Percentiles rank a stretch among this genome's conserved stretches.
Evolutionary conservation across 1,140 invertebrate genomes (phyloP).

Genomic region (Drosophila pallidifrons): DNA sequence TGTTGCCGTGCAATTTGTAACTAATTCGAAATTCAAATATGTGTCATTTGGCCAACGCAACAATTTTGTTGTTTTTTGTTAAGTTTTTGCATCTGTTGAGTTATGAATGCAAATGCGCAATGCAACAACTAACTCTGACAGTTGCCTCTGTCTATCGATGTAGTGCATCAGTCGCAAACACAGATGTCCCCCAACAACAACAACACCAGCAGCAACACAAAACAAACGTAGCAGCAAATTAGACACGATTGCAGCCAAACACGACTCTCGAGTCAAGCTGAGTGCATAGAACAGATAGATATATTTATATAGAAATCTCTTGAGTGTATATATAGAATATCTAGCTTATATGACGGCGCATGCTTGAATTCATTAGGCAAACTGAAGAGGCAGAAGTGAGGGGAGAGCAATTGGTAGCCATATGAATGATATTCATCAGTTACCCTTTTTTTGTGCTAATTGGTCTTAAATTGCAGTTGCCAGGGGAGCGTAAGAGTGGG

Average conservation of each 20-base stretch:
- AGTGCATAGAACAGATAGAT: constrained; percentile 46
- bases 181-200: constrained; percentile 11
- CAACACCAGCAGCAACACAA: constrained; percentile 51
- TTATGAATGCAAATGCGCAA: constrained; percentile 80
- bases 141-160: constrained; percentile 66
- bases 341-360: constrained; percentile 48
- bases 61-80: constrained; percentile 44
- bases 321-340: constrained; percentile 29
- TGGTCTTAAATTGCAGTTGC: constrained; percentile 66
- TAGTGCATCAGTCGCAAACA: constrained; percentile 68
- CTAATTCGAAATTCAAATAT: constrained; percentile 75
- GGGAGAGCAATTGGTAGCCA: constrained; percentile 3
- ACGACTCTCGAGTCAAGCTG: constrained; percentile 58
- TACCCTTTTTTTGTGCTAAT: constrained; percentile 72
- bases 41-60: constrained; percentile 74
- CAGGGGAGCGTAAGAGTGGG: not conserved
- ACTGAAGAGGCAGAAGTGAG: not conserved
- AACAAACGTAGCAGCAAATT: constrained; percentile 59
- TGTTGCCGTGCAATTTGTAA: constrained; percentile 34
- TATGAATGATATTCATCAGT: constrained; percentile 64
- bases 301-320: constrained; percentile 10
- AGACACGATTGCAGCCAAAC: constrained; percentile 76
- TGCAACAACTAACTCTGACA: constrained; percentile 53
- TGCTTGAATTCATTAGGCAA: constrained; percentile 39
- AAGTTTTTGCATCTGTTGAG: constrained; percentile 62